Evolutionary conservation across 2,113 vertebrate genomes (phyloP).

Genomic region (Sarotherodon lohbergeri): DNA sequence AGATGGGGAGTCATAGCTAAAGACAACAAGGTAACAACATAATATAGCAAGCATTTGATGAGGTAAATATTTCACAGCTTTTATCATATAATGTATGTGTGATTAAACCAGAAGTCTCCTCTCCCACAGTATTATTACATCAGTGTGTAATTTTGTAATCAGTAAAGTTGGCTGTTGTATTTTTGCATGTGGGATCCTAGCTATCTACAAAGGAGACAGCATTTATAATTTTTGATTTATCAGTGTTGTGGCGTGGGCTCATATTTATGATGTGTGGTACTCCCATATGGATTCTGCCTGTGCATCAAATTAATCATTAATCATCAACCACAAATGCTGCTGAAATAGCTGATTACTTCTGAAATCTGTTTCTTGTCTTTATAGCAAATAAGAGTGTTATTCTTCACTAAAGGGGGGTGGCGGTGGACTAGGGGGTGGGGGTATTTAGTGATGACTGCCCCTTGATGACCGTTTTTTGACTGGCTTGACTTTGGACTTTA

Average conservation of each 20-base stretch:
- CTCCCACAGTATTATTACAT: constrained; percentile 1
- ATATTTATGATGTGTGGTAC: background rate
- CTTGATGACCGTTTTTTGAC: background rate
- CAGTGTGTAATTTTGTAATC: background rate
- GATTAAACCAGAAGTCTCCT: constrained; percentile 43
- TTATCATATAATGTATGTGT: background rate
- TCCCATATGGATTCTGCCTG: background rate
- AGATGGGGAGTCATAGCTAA: background rate
- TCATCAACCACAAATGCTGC: background rate
- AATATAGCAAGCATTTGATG: background rate
- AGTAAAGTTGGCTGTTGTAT: constrained; percentile 4
- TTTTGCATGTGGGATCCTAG: background rate
- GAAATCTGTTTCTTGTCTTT: background rate
- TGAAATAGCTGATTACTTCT: background rate
- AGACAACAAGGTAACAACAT: background rate
- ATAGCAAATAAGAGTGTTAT: background rate
- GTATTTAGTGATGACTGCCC: background rate
- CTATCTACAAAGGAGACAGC: background rate
- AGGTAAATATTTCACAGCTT: background rate
- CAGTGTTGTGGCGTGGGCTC: constrained; percentile 6
- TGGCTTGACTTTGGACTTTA: background rate
- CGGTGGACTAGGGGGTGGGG: background rate
- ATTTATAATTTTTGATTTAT: background rate
- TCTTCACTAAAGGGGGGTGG: background rate
- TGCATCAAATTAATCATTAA: background rate